A percentile compares a stretch with the other conserved stretches of the same genome.
Evolutionary conservation across 1,140 invertebrate species (phyloP).

Genomic region (Cotesia glomerata): DNA sequence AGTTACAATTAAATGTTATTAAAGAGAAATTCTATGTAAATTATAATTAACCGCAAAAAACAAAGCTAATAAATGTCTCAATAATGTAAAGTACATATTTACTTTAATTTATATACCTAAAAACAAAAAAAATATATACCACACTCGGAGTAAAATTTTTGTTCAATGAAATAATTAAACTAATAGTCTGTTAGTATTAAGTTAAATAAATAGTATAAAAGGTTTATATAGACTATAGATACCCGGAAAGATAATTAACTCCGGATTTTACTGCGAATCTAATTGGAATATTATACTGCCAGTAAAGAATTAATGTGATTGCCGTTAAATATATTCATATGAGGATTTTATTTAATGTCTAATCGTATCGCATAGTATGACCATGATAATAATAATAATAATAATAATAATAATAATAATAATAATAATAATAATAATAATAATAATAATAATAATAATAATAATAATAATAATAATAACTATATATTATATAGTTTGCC

Average conservation of each 20-base stretch:
- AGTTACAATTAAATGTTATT: neutral
- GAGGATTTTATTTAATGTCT: neutral
- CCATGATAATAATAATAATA: neutral
- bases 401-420: neutral
- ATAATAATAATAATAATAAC: neutral
- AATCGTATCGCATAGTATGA: too few relatives aligned
- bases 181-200: neutral
- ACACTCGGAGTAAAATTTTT: neutral
- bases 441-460: neutral
- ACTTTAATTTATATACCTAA: neutral
- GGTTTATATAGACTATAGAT: too few relatives aligned
- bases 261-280: neutral
- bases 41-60: neutral
- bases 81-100: neutral
- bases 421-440: neutral
- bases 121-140: too few relatives aligned
- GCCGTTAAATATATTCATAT: neutral
- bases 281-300: constrained; percentile 3
- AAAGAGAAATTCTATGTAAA: neutral
- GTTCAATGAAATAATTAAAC: neutral
- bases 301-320: neutral
- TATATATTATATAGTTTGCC: neutral
- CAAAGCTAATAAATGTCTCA: neutral
- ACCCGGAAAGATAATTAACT: constrained; percentile 3
- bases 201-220: neutral